Evolutionary conservation across 2,888 invertebrate species (phyloP), one percentile per base, ranked within the genome.

Genomic region (Pseudococcus viburni): DNA sequence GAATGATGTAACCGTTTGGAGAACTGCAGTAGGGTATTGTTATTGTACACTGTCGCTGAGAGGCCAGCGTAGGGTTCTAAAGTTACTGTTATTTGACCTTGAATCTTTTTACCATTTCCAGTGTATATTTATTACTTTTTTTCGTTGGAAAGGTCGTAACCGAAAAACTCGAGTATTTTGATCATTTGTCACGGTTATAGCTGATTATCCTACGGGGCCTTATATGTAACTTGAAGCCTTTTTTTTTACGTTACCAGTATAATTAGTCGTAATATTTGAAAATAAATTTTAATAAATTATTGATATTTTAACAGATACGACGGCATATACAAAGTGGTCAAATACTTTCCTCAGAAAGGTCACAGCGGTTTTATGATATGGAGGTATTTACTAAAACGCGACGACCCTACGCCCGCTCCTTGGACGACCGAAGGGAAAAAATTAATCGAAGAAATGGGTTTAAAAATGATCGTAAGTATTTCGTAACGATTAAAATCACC

Each of bases 301-400:
- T 80, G 12, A 9, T n/a, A 12, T 42, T 42, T 46, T 90, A 90
- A 48, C 90, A 94, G 96, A 90, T 97, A 97, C 91, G 97, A 97
- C 91, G 97, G 97, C 0, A 94, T 96, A 86, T 97, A 97, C 91
- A 97, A 97, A 92, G 95, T 97, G 0, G 95, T 96, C 0, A 96
- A 95, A 90, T 97, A 96, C 91, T 96, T 95, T 92, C 95, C 95
- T 0, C 95, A 95, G 91, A 94, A 93, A 89, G 96, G 96, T 0
- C 93, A 95, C 90, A 95, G 96, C 2, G 96, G 96, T 0, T 96
- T 94, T 91, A 92, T 93, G 11, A 95, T 97, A 46, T 97, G 96
- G 96, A 94, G 95, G 89, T 97, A 95, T 91, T 91, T 95, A 59
- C 91, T 97, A 89, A 92, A 95, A 80, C 92, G 97, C 86, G 97